Base-by-base conservation (phyloP, 2,888 invertebrate species). In the Philereme transversata region DNA sequence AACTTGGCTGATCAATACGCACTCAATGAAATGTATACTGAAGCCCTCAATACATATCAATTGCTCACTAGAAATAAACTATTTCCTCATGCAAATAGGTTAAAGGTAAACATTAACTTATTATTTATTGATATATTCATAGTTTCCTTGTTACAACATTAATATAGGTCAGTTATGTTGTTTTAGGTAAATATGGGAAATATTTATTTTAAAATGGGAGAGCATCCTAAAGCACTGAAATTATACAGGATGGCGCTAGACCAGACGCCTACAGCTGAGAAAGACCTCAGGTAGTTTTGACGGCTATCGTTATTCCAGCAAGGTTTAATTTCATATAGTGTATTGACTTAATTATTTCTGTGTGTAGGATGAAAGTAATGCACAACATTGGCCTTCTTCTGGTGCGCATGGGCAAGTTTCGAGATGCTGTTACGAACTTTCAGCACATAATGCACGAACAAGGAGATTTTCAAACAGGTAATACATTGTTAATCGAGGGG, bases 231-330 rank as follows among this genome's bases (percentile, higher is more conserved):
- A 90, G 99, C 99, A 0, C 95, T 99, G 60, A 99, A 99, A 92
- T 96, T 98, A 93, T 99, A 99, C 82, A 94, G 99, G 73, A 99
- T 99, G 99, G 99, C 99, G 0, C 93, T 99, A 68, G 99, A 99
- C 88, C 99, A 99, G 87, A 96, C 97, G 4, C 98, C 99, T 0
- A 97, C 97, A 44, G 97, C 96, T 56, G 97, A 99, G 80, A 98
- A 98, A 83, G 97, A 97, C 86, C 93, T 99, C 75, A 96, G 98
- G 95, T 96, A 88, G 3, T 4, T 43, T 34, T 22, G 3, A 3
- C 22, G 22, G 1, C 22, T 22, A 22, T 22, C 3, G 22, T 22
- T 22, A 1, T 22, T 22, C 22, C 22, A 22, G 1, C 22, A 22
- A 22, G 22, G 40, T 40, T 40, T 8, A 5, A 40, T 5, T 6